These are phyloP conservation scores for Dicyrtomina minuta DNA, from an alignment of 2,888 invertebrate species.

Conservation along the genomic window DNA sequence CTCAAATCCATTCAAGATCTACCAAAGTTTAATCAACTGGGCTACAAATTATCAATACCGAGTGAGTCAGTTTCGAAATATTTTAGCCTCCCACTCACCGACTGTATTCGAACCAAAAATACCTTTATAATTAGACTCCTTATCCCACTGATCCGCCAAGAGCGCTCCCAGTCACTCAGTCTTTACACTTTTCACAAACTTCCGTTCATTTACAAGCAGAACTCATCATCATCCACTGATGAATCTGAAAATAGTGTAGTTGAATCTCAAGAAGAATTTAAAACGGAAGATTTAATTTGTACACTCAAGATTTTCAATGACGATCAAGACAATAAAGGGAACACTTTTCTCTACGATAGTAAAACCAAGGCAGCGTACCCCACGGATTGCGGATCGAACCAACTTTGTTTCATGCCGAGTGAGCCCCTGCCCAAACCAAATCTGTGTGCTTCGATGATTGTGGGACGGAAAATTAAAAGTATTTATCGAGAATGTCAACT, in stretches of 20 bases:
- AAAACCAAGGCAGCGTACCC: too few relatives aligned
- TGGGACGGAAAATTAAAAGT: too few relatives aligned
- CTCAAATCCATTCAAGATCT: constrained; percentile 5
- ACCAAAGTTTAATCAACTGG: too few relatives aligned
- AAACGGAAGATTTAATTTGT: constrained; percentile 35
- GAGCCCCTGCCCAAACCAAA: too few relatives aligned
- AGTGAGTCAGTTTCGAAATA: constrained; percentile 37
- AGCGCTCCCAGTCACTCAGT: not conserved
- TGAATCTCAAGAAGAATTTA: too few relatives aligned
- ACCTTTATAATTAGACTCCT: constrained; percentile 41
- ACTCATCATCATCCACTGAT: too few relatives aligned
- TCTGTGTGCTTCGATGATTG: too few relatives aligned
- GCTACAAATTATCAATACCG: constrained; percentile 32
- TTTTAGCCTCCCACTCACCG: constrained; percentile 46
- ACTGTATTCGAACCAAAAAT: constrained; percentile 46
- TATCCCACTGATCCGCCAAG: constrained; percentile 34
- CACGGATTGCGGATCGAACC: too few relatives aligned
- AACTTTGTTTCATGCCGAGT: too few relatives aligned
- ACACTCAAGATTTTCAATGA: constrained; percentile 11
- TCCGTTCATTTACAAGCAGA: constrained; percentile 31
- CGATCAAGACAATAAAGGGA: too few relatives aligned
- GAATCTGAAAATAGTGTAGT: constrained; percentile 21
- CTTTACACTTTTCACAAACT: constrained; percentile 10
- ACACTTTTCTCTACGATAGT: too few relatives aligned
- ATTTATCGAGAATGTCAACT: too few relatives aligned